Evolutionary conservation across 2,797 vertebrate genomes (phyloP), one percentile per base, ranked within the genome.

Genomic region (Geotrypetes seraphini): DNA sequence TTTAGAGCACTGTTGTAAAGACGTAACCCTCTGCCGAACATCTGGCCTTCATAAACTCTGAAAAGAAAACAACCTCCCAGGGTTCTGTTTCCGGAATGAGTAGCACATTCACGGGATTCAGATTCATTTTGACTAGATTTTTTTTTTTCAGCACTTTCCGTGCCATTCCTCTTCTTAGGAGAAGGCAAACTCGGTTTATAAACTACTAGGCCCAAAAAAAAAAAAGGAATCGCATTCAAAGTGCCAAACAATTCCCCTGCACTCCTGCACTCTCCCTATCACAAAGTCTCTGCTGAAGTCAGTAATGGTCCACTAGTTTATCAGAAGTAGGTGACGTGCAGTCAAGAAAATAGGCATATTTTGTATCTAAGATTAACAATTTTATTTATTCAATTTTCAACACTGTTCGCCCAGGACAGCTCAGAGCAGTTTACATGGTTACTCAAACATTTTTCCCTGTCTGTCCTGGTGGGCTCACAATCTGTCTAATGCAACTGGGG

Each of bases 101-200:
- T 38, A 42, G 54, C 19, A 50, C 40, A 4, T 12, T 21, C 39
- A 36, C 46, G 48, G 68, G 62, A 69, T 57, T 66, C 53, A 50
- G 47, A 60, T 61, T 60, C 55, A 50, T 25, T 34, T 53, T 39
- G 40, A 53, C 31, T 39, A 53, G 53, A 47, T 55, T 30, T 53
- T 62, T 55, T 30, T 53, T 62, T 68, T 61, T 57, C 51, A 52
- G 50, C 41, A 53, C 56, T 68, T 57, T 59, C 48, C 69, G 49
- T 60, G 43, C 39, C 30, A 11, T 48, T 62, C 28, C 55, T 39
- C 50, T 31, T 51, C 49, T 47, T 31, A 30, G n/a, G n/a, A n/a
- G 34, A 32, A 59, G 16, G 47, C 56, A 57, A 33, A 34, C 28
- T 48, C 25, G 50, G 33, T 64, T 60, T 66, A 42, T 43, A 43